phyloP scores from a whole-genome alignment of 2,797 vertebrate species.

The Enteromius anoplus region DNA sequence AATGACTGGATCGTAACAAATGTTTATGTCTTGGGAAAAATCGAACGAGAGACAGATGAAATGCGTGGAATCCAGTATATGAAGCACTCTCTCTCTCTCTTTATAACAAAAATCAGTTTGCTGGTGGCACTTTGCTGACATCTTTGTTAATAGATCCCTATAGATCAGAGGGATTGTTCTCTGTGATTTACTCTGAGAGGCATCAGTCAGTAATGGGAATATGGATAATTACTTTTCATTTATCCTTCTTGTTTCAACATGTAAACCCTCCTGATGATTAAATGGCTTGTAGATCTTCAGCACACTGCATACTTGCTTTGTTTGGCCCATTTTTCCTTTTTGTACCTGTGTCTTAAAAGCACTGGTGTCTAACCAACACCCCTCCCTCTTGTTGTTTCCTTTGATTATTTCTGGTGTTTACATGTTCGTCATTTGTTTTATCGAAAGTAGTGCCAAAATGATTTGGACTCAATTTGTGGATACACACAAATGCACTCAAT shows the following conservation, averaged over 20 bases:
- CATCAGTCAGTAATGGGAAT: slow-evolving; percentile 33
- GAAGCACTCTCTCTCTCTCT: not conserved
- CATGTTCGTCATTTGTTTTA: slow-evolving; percentile 56
- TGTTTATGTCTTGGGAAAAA: slow-evolving; percentile 71
- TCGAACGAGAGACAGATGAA: slow-evolving; percentile 6
- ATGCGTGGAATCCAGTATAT: not conserved
- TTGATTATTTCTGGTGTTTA: slow-evolving; percentile 52
- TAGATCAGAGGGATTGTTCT: slow-evolving; percentile 87
- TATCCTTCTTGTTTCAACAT: slow-evolving; percentile 38
- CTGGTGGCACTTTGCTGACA: slow-evolving; percentile 83
- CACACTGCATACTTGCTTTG: slow-evolving; percentile 1
- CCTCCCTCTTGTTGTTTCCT: slow-evolving; percentile 46
- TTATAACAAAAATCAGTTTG: slow-evolving; percentile 76
- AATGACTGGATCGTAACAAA: slow-evolving; percentile 82
- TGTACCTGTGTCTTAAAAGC: slow-evolving; percentile 42
- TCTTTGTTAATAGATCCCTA: slow-evolving; percentile 86
- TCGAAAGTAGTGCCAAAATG: slow-evolving; percentile 47
- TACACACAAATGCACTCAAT: slow-evolving; percentile 36
- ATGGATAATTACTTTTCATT: slow-evolving; percentile 46
- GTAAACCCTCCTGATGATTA: slow-evolving; percentile 44
- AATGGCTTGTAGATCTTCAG: slow-evolving; percentile 18
- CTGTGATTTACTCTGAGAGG: slow-evolving; percentile 29
- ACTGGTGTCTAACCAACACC: slow-evolving; percentile 39
- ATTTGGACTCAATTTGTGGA: slow-evolving; percentile 47
- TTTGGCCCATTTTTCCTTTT: slow-evolving; percentile 48